Percentiles rank a stretch among this genome's conserved stretches.
Conservation (phyloP, 2,888 invertebrate genomes). For the Perithous albicinctus region DNA sequence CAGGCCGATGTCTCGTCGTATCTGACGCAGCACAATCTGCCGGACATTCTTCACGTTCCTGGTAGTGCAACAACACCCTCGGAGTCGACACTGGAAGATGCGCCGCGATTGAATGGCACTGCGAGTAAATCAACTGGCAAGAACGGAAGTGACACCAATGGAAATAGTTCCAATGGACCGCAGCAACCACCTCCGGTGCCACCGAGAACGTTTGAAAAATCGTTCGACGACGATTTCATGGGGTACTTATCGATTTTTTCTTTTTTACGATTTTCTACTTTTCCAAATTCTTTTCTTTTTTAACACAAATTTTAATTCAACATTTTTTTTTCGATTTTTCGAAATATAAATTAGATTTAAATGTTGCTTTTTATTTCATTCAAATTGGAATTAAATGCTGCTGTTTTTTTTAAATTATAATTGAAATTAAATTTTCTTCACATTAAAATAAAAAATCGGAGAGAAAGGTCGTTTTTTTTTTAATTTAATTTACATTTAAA, state of each 20-base stretch:
- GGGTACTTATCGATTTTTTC: constrained; percentile 70
- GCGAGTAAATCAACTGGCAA: constrained; percentile 73
- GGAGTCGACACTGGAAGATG: constrained; percentile 71
- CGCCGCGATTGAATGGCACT: constrained; percentile 79
- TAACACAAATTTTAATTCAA: too few species aligned
- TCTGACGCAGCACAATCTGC: constrained; percentile 85
- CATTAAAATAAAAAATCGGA: too few species aligned
- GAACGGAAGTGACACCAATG: constrained; percentile 78
- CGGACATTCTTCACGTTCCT: constrained; percentile 85
- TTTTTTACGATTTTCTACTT: not conserved
- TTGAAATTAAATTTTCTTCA: too few species aligned
- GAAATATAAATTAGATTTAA: too few species aligned
- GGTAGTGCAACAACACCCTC: constrained; percentile 68
- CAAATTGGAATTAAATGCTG: too few species aligned
- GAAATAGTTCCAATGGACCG: constrained; percentile 82
- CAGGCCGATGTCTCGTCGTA: constrained; percentile 85
- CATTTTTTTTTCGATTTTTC: too few species aligned
- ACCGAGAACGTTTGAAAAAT: constrained; percentile 82
- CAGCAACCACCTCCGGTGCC: constrained; percentile 81
- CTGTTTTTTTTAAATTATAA: too few species aligned
- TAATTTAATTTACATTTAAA: too few species aligned
- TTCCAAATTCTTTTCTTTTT: too few species aligned
- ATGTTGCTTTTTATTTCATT: constrained; percentile 12
- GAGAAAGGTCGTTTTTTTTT: too few species aligned
- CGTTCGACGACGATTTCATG: constrained; percentile 83